Evolutionary conservation across 2,113 vertebrate genomes (phyloP), one percentile per base, ranked within the genome.

Genomic region (Zosterops pallidus): DNA sequence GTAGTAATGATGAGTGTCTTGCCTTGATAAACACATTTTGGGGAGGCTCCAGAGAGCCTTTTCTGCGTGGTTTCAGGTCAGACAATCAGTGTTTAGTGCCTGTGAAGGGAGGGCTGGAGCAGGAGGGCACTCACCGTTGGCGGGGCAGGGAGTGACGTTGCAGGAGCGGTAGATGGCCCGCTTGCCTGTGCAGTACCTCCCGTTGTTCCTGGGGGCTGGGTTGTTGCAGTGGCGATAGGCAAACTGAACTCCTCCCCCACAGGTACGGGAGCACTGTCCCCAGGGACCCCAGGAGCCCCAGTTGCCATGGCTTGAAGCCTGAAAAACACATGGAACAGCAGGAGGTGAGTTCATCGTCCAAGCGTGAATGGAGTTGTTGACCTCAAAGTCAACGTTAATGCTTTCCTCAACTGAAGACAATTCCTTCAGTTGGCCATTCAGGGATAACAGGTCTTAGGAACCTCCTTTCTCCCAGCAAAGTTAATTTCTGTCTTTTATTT

Each of bases 281-380:
- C 99, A 99, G 0, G 99, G 80, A 3, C 99, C 99, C 99, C 99
- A 99, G 19, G 99, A 99, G 1, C 99, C 99, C 99, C 99, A 99
- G 97, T 99, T 99, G 63, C 99, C 99, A 4, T 99, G 99, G 92
- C 98, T 99, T 47, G 99, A 99, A 52, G 98, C 98, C 99, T 99
- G 97, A 86, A 97, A 98, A 14, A 80, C 9, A 97, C 8, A 95
- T 0, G 13, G 17, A 70, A 80, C 6, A 68, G 49, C 12, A 14
- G 35, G 6, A 82, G 33, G 21, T 85, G 47, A 95, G 67, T 8
- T 28, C 1, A 4, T 26, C 50, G 46, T 23, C 44, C 37, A 37
- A 24, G 19, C 2, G 5, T 9, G 14, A 70, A 57, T 14, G 77
- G 49, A 68, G 8, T 2, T 8, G 11, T 5, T 63, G 37, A 12